phyloP scores from a whole-genome alignment of 2,113 vertebrate species.

The Jaculus jaculus region DNA sequence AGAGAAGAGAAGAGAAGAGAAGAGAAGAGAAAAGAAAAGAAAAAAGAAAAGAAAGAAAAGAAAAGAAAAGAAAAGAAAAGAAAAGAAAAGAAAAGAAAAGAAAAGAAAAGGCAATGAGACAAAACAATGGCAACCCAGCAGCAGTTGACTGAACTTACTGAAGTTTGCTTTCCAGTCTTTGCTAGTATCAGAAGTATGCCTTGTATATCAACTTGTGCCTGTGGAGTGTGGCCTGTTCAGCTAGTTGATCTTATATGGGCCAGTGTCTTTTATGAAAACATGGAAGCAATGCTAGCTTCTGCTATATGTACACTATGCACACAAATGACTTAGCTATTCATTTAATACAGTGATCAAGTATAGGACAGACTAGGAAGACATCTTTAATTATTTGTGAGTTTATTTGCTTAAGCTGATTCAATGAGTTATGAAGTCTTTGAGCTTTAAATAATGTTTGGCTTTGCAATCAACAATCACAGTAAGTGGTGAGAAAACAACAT shows the following conservation, averaged over 20 bases:
- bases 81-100: too few species aligned
- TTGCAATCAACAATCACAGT: background rate
- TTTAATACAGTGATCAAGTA: background rate
- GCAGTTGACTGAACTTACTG: background rate
- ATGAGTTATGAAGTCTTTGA: background rate
- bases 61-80: too few species aligned
- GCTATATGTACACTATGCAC: rapidly evolving
- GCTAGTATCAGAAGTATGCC: background rate
- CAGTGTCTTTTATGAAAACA: background rate
- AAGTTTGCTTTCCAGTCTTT: background rate
- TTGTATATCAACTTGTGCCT: background rate
- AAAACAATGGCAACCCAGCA: background rate
- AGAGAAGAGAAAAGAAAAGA: background rate
- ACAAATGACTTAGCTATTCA: background rate
- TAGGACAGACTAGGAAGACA: background rate
- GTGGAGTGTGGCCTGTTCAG: rapidly evolving
- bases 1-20: background rate
- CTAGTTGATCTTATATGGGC: background rate
- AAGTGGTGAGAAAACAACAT: background rate
- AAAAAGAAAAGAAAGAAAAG: too few species aligned
- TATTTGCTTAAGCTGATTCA: background rate
- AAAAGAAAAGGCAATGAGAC: background rate
- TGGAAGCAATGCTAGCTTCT: background rate
- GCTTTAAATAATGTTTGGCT: background rate
- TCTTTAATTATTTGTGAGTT: background rate